These are phyloP conservation scores for Hymenopus coronatus DNA, from an alignment of 2,888 invertebrate species.

Conservation along the genomic window DNA sequence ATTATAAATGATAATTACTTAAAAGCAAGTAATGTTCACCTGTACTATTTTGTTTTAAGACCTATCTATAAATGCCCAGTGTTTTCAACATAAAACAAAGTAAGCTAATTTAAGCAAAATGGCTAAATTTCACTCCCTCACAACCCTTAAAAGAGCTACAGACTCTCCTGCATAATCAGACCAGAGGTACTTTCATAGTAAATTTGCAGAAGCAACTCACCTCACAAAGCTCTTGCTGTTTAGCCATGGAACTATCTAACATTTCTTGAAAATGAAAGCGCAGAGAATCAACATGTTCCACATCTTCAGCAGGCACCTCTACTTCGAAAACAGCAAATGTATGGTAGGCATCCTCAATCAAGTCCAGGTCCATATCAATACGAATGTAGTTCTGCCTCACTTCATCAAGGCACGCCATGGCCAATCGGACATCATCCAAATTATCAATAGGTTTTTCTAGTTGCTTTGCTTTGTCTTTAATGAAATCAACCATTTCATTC, in stretches of 20 bases:
- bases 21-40: too few relatives aligned
- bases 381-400: conserved; percentile 76
- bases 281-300: conserved; percentile 73
- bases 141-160: too few relatives aligned
- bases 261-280: conserved; percentile 47
- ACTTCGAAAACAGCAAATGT: conserved; percentile 66
- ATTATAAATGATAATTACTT: too few relatives aligned
- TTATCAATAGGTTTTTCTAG: conserved; percentile 63
- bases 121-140: too few relatives aligned
- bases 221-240: conserved; percentile 67
- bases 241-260: conserved; percentile 54
- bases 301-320: conserved; percentile 71
- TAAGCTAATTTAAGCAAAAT: too few relatives aligned
- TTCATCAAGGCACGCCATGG: conserved; percentile 73
- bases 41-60: too few relatives aligned
- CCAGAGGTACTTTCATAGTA: too few relatives aligned
- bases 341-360: conserved; percentile 77
- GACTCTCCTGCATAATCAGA: too few relatives aligned
- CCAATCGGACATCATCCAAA: conserved; percentile 57
- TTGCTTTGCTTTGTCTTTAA: conserved; percentile 69
- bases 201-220: neutral
- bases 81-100: too few relatives aligned
- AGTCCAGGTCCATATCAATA: conserved; percentile 72
- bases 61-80: too few relatives aligned
- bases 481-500: conserved; percentile 69